Base-by-base conservation (phyloP, 2,113 vertebrate genomes). In the Lampris incognitus region DNA sequence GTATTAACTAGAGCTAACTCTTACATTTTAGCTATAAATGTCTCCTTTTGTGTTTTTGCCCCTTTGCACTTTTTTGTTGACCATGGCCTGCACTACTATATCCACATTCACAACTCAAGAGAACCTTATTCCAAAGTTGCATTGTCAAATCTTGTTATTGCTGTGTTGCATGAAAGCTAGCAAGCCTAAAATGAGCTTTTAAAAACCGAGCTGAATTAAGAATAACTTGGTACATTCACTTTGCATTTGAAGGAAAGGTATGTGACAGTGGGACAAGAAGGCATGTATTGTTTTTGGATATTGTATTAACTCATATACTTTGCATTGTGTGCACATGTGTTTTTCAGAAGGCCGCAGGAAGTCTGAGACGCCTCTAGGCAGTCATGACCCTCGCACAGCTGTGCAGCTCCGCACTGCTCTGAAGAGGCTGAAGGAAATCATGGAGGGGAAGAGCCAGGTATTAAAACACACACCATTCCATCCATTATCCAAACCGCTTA, bases 381-480 rank as follows among this genome's bases (percentile, higher is more conserved):
- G 93, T 77, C 97, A 99, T 89, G 98, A 99, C 88, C 98, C 98
- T 62, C 97, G 98, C 46, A 98, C 98, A 7, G 98, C 98, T 2
- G 98, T 99, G 80, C 98, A 99, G 68, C 93, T 99, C 39, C 96
- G 98, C 74, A 99, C 98, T 0, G 98, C 97, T 48, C 92, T 99
- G 83, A 98, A 98, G 90, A 95, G 97, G 41, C 95, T 99, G 67
- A 99, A 99, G 89, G 98, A 99, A 88, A 99, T 99, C 82, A 99
- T 99, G 98, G 98, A 99, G 85, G 98, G 98, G 59, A 99, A 95
- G 91, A 99, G 97, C 81, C 98, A 99, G 97, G 98, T 99, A 95
- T 48, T 1, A 7, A 51, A 8, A 10, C 7, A 80, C 5, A 10
- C 39, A 48, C 7, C 24, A 24, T 24, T 24, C 24, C 24, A 24